These are phyloP conservation scores for Parazoanthus atlanticus DNA, from an alignment of 92 coral and sea anemone species.

Conservation along the genomic window DNA sequence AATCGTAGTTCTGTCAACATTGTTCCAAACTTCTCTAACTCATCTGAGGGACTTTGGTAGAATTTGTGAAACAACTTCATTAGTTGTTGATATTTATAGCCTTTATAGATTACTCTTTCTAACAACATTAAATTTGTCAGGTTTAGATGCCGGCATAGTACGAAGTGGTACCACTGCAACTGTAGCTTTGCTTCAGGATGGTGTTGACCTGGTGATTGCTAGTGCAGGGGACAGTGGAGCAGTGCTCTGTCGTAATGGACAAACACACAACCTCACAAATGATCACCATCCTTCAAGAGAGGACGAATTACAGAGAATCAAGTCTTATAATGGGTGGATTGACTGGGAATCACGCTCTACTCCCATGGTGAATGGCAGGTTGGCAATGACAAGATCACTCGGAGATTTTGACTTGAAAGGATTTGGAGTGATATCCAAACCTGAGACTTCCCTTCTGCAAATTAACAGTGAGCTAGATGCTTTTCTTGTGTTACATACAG, in stretches of 20 bases:
- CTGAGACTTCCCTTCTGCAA: slow-evolving; percentile 70
- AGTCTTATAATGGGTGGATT: slow-evolving; percentile 73
- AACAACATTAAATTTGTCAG: slow-evolving; percentile 28
- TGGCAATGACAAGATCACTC: slow-evolving; percentile 94
- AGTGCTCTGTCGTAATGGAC: slow-evolving; percentile 76
- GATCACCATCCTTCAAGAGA: slow-evolving; percentile 87
- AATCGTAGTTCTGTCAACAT: too few relatives aligned
- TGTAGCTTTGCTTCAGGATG: slow-evolving; percentile 82
- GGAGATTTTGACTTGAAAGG: slow-evolving; percentile 94
- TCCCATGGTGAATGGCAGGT: slow-evolving; percentile 92
- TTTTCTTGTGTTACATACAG: slow-evolving; percentile 84
- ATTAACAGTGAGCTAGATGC: slow-evolving; percentile 76
- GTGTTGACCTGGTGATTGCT: slow-evolving; percentile 85
- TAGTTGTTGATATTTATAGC: too few relatives aligned
- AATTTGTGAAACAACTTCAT: too few relatives aligned
- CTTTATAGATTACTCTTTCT: too few relatives aligned
- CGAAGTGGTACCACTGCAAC: slow-evolving; percentile 97
- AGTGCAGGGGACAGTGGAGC: slow-evolving; percentile 96
- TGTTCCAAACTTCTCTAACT: too few relatives aligned
- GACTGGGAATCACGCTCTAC: slow-evolving; percentile 65
- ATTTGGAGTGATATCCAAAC: slow-evolving; percentile 89
- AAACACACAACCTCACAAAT: slow-evolving; percentile 67
- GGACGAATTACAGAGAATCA: slow-evolving; percentile 79
- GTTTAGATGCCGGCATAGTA: slow-evolving; percentile 48
- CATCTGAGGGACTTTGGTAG: too few relatives aligned